A percentile compares a stretch with the other conserved stretches of the same genome.
Evolutionary conservation across 2,888 invertebrate genomes (phyloP).

Genomic region (Cephus nigrinus): DNA sequence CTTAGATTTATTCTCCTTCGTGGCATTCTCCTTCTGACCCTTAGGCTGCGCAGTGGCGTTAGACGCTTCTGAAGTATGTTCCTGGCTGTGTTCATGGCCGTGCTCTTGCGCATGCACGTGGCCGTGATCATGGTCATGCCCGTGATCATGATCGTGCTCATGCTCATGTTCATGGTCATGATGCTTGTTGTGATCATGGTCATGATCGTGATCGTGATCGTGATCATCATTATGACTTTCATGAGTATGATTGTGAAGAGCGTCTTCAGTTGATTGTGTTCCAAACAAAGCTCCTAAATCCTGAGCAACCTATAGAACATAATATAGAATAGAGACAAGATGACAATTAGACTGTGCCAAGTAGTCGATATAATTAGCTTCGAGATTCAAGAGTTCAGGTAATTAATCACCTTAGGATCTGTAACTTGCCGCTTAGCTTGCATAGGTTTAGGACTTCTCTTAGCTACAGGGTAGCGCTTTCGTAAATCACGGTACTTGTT

Average conservation of each 20-base stretch:
- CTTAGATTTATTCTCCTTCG: conserved; percentile 33
- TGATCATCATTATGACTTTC: conserved; percentile 27
- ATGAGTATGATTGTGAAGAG: conserved; percentile 76
- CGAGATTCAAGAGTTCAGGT: neutral
- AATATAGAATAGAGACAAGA: neutral
- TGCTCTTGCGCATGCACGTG: conserved; percentile 25
- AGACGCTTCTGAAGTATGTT: conserved; percentile 58
- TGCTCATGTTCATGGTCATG: conserved; percentile 12
- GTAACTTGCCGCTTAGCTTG: conserved; percentile 47
- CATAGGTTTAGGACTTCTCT: conserved; percentile 55
- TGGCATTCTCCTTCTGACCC: conserved; percentile 44
- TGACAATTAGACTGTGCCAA: neutral
- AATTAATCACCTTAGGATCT: conserved; percentile 54
- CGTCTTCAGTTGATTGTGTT: conserved; percentile 82
- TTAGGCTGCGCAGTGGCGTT: conserved; percentile 30
- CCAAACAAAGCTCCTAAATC: conserved; percentile 72
- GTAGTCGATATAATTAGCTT: neutral
- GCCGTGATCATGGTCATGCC: conserved; percentile 23
- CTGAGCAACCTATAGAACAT: conserved; percentile 50
- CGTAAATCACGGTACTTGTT: conserved; percentile 39
- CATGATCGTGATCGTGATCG: conserved; percentile 44
- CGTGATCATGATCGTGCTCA: conserved; percentile 21
- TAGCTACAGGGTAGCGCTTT: conserved; percentile 56
- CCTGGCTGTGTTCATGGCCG: conserved; percentile 36
- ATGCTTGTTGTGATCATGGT: neutral